phyloP scores from a whole-genome alignment of 1,140 invertebrate genomes.

The Mercenaria mercenaria region DNA sequence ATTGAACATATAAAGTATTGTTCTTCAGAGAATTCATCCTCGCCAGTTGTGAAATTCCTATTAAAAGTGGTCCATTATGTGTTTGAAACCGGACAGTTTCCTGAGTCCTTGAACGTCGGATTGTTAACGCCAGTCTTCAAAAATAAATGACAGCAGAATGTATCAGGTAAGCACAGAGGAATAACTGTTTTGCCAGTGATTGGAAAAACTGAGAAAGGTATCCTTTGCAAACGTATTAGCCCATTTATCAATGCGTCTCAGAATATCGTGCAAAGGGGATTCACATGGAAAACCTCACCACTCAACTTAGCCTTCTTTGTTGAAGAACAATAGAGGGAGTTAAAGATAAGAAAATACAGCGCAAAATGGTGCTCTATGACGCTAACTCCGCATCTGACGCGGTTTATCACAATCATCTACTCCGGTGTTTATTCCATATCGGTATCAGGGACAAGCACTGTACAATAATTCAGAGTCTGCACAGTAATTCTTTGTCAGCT shows the following conservation, averaged over 20 bases:
- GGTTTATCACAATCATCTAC: background rate
- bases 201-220: background rate
- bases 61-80: too few species aligned
- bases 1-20: too few species aligned
- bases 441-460: background rate
- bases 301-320: constrained; percentile 3
- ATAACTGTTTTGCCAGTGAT: constrained; percentile 22
- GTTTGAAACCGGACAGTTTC: too few species aligned
- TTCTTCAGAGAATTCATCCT: too few species aligned
- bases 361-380: background rate
- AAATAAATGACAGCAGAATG: background rate
- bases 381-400: constrained; percentile 11
- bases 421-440: background rate
- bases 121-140: too few species aligned
- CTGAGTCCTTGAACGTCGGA: too few species aligned
- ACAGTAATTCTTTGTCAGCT: background rate
- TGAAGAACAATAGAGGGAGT: constrained; percentile 3
- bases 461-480: constrained; percentile 19
- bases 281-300: background rate
- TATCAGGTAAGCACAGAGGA: constrained; percentile 6
- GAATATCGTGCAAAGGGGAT: constrained; percentile 15
- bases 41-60: too few species aligned
- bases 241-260: background rate
- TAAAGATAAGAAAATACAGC: background rate
- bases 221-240: background rate